phyloP scores from a whole-genome alignment of 2,113 vertebrate species.

The Nematolebias whitei region DNA sequence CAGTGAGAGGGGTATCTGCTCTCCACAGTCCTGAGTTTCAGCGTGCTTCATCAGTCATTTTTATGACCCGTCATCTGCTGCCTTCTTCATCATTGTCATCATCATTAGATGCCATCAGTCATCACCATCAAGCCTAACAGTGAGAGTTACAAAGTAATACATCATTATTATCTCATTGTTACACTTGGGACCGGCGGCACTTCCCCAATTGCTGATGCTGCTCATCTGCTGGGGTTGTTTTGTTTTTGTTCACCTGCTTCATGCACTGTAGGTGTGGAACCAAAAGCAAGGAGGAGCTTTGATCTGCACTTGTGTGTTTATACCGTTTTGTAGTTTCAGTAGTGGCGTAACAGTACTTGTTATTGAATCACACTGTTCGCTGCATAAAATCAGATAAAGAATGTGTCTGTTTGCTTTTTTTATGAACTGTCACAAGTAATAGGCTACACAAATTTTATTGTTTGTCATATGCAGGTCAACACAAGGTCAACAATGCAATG shows the following conservation, averaged over 20 bases:
- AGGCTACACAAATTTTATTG: too few species aligned
- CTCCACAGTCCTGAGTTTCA: conserved; percentile 48
- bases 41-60: conserved; percentile 70
- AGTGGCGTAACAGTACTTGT: too few species aligned
- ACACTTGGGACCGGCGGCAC: conserved; percentile 51
- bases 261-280: conserved; percentile 20
- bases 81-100: conserved; percentile 77
- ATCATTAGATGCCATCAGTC: conserved; percentile 75
- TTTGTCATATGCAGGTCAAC: too few species aligned
- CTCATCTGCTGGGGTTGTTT: conserved; percentile 30
- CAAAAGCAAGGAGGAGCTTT: background rate
- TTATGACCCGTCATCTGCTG: conserved; percentile 71
- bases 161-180: conserved; percentile 75
- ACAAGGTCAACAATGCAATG: too few species aligned
- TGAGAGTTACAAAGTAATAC: conserved; percentile 66
- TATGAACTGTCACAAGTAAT: too few species aligned
- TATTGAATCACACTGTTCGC: too few species aligned
- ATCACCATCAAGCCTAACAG: conserved; percentile 65
- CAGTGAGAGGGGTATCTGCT: conserved; percentile 34
- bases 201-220: conserved; percentile 35
- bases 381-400: too few species aligned
- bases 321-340: background rate
- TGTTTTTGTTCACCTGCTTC: conserved; percentile 6
- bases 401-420: too few species aligned
- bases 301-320: background rate